phyloP scores from a whole-genome alignment of 2,888 invertebrate species.

The Papilio protenor region DNA sequence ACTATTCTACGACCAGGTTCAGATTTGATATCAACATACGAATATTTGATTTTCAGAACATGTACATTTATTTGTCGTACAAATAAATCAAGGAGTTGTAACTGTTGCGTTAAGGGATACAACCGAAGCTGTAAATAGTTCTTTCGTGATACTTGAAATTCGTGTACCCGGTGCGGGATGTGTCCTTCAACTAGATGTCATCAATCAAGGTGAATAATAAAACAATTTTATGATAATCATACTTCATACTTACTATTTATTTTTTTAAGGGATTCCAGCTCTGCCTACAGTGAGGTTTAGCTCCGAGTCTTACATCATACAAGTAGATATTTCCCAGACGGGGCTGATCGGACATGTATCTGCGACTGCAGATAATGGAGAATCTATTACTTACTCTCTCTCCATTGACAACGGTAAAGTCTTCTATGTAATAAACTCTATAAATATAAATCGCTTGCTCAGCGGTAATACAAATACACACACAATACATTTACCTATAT shows the following conservation, averaged over 20 bases:
- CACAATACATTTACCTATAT: neutral
- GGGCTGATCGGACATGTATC: conserved; percentile 66
- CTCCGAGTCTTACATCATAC: conserved; percentile 62
- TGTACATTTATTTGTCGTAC: conserved; percentile 57
- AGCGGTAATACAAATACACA: neutral
- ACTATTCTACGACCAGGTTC: neutral
- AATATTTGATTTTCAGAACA: conserved; percentile 54
- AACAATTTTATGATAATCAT: too few relatives aligned
- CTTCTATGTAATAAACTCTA: neutral
- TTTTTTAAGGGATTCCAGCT: conserved; percentile 52
- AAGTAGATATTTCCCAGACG: conserved; percentile 59
- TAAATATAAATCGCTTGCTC: conserved; percentile 3
- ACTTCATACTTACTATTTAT: neutral
- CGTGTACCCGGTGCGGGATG: conserved; percentile 59
- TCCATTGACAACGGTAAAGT: conserved; percentile 59
- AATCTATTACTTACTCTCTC: conserved; percentile 64
- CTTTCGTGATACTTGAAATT: conserved; percentile 61
- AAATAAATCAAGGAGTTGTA: conserved; percentile 51
- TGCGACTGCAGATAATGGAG: conserved; percentile 69
- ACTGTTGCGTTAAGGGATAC: conserved; percentile 52
- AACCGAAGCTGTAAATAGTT: conserved; percentile 55
- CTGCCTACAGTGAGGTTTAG: conserved; percentile 63
- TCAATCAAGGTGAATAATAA: conserved; percentile 49
- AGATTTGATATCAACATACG: neutral
- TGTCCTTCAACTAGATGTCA: conserved; percentile 59